Base-by-base conservation (phyloP, 2,113 vertebrate species). In the Todiramphus chloris region DNA sequence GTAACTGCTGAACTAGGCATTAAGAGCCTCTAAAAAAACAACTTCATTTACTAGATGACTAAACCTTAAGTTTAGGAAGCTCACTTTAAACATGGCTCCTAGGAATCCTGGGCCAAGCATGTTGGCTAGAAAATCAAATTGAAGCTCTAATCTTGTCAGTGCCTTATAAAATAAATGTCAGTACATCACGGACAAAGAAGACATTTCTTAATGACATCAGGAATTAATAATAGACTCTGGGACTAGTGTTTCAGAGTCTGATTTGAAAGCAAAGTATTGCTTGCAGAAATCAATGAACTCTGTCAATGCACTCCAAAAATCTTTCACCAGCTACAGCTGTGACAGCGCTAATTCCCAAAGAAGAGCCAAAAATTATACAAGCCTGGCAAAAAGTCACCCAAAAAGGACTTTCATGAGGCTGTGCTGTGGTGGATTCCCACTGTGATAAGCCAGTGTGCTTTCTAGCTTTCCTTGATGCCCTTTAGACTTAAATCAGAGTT, bases 151-250 rank as follows among this genome's bases (percentile, higher is more conserved):
- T 92, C 60, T 53, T 41, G 27, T 64, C 88, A 75, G 23, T 67
- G 53, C 58, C 60, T 96, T 60, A 67, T 59, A 68, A 95, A 90
- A 95, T 80, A 81, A 80, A 80, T 75, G 90, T 64, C 86, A 91
- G 79, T 83, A 37, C 74, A 88, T 75, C 3, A 5, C 41, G 84
- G 83, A 75, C 43, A 85, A 80, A 89, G 60, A 87, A 96, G 64
- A 89, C n/a, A 79, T 87, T 51, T 78, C 75, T 91, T 95, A 90
- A 86, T 87, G 90, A 88, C 70, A 93, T 93, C 68, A 92, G 53
- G 37, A 95, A 92, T 89, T 95, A 90, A 87, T 95, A 94, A 89
- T 11, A 93, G 74, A 90, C 77, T 93, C 83, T 73, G 41, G 59
- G 68, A 81, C 81, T 89, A 82, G 50, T 60, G 58, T 93, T 91